phyloP scores from a whole-genome alignment of 1,140 invertebrate genomes.

The Drosophila jambulina region DNA sequence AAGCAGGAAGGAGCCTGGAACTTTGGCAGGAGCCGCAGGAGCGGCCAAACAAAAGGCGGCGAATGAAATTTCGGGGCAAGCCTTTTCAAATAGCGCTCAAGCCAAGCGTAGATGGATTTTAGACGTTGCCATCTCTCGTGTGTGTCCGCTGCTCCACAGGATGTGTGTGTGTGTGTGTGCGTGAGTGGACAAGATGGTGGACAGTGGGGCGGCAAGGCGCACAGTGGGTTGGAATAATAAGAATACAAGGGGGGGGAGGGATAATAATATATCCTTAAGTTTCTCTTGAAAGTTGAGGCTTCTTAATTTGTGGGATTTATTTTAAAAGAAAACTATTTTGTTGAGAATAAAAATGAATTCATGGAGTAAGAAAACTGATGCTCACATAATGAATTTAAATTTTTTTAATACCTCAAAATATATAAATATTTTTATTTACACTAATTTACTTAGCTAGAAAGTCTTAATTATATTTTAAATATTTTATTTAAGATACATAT shows the following conservation, averaged over 20 bases:
- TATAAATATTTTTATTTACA: background rate
- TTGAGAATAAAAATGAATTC: background rate
- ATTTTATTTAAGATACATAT: background rate
- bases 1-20: constrained; percentile 31
- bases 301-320: background rate
- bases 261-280: background rate
- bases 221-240: constrained; percentile 10
- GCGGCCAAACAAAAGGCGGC: constrained; percentile 58
- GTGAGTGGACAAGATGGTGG: constrained; percentile 49
- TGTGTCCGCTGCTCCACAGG: background rate
- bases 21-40: constrained; percentile 40
- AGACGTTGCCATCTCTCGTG: constrained; percentile 42
- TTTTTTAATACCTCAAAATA: background rate
- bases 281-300: background rate
- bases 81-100: constrained; percentile 54
- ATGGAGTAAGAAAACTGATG: fast-evolving
- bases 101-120: constrained; percentile 62
- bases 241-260: background rate
- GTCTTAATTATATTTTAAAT: background rate
- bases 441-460: background rate
- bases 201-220: constrained; percentile 27
- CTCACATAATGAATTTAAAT: background rate
- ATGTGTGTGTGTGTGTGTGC: constrained; percentile 9
- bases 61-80: constrained; percentile 67
- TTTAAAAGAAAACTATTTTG: background rate